Conservation (phyloP, 1,140 invertebrate species). For the Brachionus rotundiformis region DNA sequence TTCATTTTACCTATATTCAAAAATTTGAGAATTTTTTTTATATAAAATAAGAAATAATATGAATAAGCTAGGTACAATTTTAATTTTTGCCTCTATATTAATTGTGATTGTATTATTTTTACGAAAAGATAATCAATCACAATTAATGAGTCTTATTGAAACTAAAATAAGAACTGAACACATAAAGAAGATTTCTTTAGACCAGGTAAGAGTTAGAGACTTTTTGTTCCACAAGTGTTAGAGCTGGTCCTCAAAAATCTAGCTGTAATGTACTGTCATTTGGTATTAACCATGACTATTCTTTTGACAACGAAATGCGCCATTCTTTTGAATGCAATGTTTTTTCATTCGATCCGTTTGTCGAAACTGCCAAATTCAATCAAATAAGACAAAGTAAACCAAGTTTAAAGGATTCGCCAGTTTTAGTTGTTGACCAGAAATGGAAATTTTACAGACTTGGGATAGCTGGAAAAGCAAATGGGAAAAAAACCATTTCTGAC, state of each 20-base stretch:
- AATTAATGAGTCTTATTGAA: neutral
- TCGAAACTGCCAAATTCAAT: neutral
- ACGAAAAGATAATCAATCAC: neutral
- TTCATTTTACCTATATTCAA: no score
- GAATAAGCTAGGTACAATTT: neutral
- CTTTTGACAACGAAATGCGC: neutral
- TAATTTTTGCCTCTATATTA: neutral
- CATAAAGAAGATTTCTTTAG: neutral
- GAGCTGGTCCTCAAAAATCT: neutral
- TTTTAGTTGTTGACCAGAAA: neutral
- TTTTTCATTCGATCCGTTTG: conserved; percentile 9
- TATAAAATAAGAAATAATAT: neutral
- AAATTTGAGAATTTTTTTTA: no score
- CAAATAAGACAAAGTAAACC: neutral
- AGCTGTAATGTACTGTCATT: neutral
- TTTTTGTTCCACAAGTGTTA: conserved; percentile 20
- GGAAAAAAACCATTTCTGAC: neutral
- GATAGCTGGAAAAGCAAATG: neutral
- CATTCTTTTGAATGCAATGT: neutral
- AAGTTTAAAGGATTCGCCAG: neutral
- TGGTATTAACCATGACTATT: neutral
- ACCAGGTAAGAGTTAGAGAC: conserved; percentile 1
- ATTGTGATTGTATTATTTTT: neutral
- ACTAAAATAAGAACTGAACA: neutral
- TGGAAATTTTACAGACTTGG: neutral